phyloP scores from a whole-genome alignment of 2,888 invertebrate species.

The Hetaerina titia region DNA sequence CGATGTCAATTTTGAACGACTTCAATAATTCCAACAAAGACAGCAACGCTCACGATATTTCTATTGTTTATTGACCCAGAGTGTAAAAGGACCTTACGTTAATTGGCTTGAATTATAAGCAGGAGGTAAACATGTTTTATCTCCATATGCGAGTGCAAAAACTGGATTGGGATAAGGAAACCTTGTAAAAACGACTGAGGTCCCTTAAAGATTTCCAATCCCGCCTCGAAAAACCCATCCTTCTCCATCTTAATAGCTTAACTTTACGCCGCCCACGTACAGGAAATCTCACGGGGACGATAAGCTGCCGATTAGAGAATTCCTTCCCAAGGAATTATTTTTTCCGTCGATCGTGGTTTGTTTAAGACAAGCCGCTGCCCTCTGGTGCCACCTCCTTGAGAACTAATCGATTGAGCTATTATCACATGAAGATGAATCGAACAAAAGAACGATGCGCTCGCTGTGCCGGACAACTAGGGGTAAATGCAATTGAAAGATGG shows the following conservation, averaged over 20 bases:
- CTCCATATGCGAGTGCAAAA: too few species aligned
- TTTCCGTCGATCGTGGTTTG: conserved; percentile 10
- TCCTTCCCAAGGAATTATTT: neutral
- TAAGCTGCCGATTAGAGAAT: conserved; percentile 45
- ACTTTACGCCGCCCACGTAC: conserved; percentile 34
- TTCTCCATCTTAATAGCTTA: conserved; percentile 46
- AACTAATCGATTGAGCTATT: conserved; percentile 48
- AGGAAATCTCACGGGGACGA: conserved; percentile 33
- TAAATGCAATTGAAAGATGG: too few species aligned
- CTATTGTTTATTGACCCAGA: too few species aligned
- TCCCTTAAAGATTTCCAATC: too few species aligned
- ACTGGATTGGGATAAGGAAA: too few species aligned
- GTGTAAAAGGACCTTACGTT: too few species aligned
- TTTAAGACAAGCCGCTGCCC: conserved; percentile 22
- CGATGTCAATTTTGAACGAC: too few species aligned
- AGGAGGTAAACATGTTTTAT: too few species aligned
- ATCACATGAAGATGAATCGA: conserved; percentile 30
- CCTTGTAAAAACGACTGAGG: too few species aligned
- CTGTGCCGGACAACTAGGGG: neutral
- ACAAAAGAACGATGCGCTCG: conserved; percentile 18
- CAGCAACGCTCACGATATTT: too few species aligned
- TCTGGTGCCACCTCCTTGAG: neutral
- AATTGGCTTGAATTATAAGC: too few species aligned
- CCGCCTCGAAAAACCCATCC: neutral
- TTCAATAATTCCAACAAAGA: too few species aligned